Evolutionary conservation across 2,797 vertebrate species (phyloP).

Genomic region (Aldrovandia affinis): DNA sequence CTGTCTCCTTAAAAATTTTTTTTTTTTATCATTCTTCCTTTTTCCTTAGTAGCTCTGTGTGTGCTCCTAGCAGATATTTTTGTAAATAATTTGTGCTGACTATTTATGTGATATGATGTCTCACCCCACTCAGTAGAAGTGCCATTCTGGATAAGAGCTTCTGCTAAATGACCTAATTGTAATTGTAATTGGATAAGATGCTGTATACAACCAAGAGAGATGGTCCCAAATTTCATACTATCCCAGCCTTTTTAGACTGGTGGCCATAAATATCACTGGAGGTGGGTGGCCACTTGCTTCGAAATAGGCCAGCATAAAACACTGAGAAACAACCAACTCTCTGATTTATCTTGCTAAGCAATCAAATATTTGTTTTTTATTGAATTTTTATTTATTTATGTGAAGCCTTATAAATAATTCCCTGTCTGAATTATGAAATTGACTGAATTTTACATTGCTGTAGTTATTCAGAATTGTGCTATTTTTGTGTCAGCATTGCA

Average conservation of each 20-base stretch:
- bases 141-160: too few species aligned
- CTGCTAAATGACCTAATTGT: too few species aligned
- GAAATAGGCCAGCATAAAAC: neutral
- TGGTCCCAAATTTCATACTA: neutral
- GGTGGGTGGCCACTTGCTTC: too few species aligned
- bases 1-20: too few species aligned
- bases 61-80: too few species aligned
- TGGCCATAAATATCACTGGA: neutral
- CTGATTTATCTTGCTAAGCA: neutral
- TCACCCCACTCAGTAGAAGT: too few species aligned
- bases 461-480: neutral
- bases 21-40: too few species aligned
- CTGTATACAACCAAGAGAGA: neutral
- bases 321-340: neutral
- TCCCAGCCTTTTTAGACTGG: neutral
- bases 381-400: neutral
- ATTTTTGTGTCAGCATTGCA: neutral
- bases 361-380: neutral
- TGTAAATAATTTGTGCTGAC: too few species aligned
- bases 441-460: neutral
- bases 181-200: neutral
- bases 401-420: neutral
- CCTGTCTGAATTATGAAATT: neutral
- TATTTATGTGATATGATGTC: too few species aligned
- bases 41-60: too few species aligned